A percentile compares a stretch with the other conserved stretches of the same genome.
These are phyloP conservation scores for Chiropotes sagulatus DNA, from an alignment of 2,797 vertebrate species.

Conservation along the genomic window DNA sequence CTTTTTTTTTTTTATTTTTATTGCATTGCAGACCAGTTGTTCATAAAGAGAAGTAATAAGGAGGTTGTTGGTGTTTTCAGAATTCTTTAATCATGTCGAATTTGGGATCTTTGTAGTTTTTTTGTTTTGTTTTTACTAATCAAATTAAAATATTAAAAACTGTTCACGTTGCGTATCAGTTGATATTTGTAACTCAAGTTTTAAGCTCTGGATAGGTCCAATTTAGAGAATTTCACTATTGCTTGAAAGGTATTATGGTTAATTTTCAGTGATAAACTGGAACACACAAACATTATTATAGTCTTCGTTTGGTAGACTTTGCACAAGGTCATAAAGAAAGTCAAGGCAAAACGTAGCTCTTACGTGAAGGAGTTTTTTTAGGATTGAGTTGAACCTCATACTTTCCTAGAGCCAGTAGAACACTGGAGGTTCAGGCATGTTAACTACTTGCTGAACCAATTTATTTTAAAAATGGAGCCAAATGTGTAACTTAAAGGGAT, in stretches of 20 bases:
- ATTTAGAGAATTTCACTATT: constrained; percentile 24
- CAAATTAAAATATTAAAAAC: constrained; percentile 29
- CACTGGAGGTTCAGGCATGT: not conserved
- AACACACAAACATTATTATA: constrained; percentile 19
- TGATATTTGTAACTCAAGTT: constrained; percentile 6
- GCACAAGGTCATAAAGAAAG: constrained; percentile 72
- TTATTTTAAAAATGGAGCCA: constrained; percentile 23
- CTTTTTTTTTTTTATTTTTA: not conserved
- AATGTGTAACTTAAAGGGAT: not conserved
- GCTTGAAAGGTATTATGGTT: constrained; percentile 48
- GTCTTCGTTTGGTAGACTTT: constrained; percentile 50
- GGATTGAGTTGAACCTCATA: constrained; percentile 14
- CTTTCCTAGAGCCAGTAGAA: not conserved
- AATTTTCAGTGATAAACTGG: constrained; percentile 46
- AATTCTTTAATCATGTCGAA: constrained; percentile 33
- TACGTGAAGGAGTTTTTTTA: constrained; percentile 47
- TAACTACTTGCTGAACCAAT: constrained; percentile 20
- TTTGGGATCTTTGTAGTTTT: not conserved
- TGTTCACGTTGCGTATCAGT: not conserved
- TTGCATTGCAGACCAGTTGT: not conserved
- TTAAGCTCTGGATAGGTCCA: not conserved
- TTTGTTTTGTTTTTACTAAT: not conserved
- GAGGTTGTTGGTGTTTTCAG: not conserved
- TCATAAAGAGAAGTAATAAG: constrained; percentile 13
- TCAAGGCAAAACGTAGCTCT: constrained; percentile 59